phyloP scores from a whole-genome alignment of 2,888 invertebrate genomes.

The Thymelicus lineola region DNA sequence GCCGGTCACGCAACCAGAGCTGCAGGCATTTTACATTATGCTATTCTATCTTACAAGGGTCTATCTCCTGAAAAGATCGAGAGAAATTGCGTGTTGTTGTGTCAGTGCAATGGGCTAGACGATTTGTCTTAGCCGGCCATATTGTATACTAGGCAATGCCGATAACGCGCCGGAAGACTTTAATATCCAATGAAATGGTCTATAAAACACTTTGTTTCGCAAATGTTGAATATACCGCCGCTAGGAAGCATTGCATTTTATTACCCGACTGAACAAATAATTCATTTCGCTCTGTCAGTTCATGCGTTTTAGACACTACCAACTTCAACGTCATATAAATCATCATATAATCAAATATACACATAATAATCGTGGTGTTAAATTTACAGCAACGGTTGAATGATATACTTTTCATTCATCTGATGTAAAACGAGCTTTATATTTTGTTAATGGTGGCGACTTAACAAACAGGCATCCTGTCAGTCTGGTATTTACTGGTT shows the following conservation, averaged over 20 bases:
- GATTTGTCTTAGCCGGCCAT: conserved; percentile 62
- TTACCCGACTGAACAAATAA: conserved; percentile 28
- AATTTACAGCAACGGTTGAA: too few relatives aligned
- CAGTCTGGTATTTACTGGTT: background rate
- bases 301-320: background rate
- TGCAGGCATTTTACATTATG: conserved; percentile 55
- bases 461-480: background rate
- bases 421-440: background rate
- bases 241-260: conserved; percentile 29
- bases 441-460: background rate
- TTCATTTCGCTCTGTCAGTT: conserved; percentile 19
- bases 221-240: conserved; percentile 35
- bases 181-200: conserved; percentile 38
- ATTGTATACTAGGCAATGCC: conserved; percentile 52
- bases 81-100: conserved; percentile 61
- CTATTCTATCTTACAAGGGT: conserved; percentile 44
- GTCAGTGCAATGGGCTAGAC: conserved; percentile 55
- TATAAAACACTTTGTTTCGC: conserved; percentile 38
- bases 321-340: background rate
- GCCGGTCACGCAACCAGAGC: conserved; percentile 41
- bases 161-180: conserved; percentile 48
- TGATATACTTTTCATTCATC: background rate
- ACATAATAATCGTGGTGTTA: too few relatives aligned
- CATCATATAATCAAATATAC: background rate
- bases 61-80: conserved; percentile 62